These are phyloP conservation scores for Lymantria monacha DNA, from an alignment of 2,888 invertebrate species.

Conservation along the genomic window DNA sequence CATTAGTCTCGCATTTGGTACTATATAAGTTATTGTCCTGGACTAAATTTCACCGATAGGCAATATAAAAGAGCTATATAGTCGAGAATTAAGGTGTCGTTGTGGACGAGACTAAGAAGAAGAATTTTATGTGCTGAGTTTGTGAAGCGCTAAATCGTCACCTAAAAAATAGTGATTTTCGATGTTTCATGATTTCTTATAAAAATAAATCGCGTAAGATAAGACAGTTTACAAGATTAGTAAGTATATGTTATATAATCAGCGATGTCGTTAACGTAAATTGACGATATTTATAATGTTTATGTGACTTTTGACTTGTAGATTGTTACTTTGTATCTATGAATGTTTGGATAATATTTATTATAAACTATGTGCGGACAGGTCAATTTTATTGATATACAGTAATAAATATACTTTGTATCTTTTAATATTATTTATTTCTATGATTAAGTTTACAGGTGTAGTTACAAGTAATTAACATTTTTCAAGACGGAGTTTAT, in stretches of 20 bases:
- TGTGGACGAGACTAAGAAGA: too few relatives aligned
- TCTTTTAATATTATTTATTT: background rate
- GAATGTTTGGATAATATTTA: background rate
- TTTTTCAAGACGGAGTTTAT: too few relatives aligned
- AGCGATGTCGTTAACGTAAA: slow-evolving; percentile 8
- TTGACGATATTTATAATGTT: slow-evolving; percentile 5
- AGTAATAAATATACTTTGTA: background rate
- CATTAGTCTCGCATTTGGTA: too few relatives aligned
- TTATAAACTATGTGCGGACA: background rate
- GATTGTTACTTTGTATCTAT: background rate
- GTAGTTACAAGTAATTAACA: too few relatives aligned
- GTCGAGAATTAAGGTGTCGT: too few relatives aligned
- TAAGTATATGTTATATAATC: slow-evolving; percentile 5
- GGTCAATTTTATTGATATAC: slow-evolving; percentile 1
- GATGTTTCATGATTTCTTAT: slow-evolving; percentile 6
- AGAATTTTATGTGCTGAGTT: slow-evolving; percentile 13
- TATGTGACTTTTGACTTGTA: slow-evolving; percentile 5
- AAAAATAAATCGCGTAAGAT: slow-evolving; percentile 20
- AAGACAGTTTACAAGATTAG: slow-evolving; percentile 14
- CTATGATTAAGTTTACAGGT: too few relatives aligned
- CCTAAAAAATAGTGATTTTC: slow-evolving; percentile 35
- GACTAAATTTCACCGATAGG: too few relatives aligned
- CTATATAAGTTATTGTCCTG: too few relatives aligned
- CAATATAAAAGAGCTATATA: too few relatives aligned
- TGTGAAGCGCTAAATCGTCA: slow-evolving; percentile 18